Evolutionary conservation across 2,113 vertebrate species (phyloP).

Genomic region (Rafetus swinhoei): DNA sequence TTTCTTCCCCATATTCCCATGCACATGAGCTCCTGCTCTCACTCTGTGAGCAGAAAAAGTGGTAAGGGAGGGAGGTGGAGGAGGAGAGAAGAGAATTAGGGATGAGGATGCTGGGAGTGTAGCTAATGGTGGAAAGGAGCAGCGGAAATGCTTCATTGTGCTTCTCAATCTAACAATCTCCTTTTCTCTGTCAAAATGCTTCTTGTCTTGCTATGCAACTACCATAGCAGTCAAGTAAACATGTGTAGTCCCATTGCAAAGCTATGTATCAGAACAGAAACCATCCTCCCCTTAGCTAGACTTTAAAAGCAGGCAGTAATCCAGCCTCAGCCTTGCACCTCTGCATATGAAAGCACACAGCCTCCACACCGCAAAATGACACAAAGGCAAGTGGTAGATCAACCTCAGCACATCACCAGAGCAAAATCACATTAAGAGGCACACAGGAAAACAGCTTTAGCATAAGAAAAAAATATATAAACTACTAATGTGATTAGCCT

Average conservation of each 20-base stretch:
- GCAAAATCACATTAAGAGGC: constrained; percentile 35
- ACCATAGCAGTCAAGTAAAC: constrained; percentile 44
- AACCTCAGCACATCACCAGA: neutral
- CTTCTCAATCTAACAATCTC: neutral
- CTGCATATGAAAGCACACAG: constrained; percentile 21
- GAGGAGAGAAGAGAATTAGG: neutral
- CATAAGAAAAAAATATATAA: constrained; percentile 35
- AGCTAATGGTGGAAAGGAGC: neutral
- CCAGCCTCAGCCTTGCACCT: neutral
- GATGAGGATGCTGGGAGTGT: neutral
- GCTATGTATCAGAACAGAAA: constrained; percentile 33
- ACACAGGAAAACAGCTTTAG: constrained; percentile 30
- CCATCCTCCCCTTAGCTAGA: constrained; percentile 37
- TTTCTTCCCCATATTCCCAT: neutral
- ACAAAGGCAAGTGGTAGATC: neutral
- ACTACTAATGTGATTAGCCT: constrained; percentile 57
- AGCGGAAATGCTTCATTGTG: neutral
- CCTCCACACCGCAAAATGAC: neutral
- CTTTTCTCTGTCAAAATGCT: constrained; percentile 41
- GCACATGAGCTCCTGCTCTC: neutral
- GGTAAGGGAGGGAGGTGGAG: neutral
- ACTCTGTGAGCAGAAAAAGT: neutral
- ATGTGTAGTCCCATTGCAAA: constrained; percentile 17
- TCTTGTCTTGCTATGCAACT: constrained; percentile 12
- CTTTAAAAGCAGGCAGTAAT: neutral